Conservation (phyloP, 2,888 invertebrate genomes). For the Diploptera punctata region DNA sequence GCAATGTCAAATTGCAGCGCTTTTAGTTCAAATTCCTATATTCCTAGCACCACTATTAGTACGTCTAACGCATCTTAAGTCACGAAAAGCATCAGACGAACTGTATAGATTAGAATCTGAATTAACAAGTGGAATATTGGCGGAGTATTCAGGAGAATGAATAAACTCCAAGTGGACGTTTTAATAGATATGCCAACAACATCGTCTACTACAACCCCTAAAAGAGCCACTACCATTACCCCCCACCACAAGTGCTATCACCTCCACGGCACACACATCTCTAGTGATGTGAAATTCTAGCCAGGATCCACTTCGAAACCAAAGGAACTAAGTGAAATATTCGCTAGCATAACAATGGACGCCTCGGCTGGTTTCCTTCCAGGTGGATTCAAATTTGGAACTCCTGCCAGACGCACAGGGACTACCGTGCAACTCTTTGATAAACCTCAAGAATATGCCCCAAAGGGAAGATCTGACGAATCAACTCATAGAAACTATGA, state of each 20-base stretch:
- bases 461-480: conserved; percentile 60
- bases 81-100: conserved; percentile 87
- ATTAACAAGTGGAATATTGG: conserved; percentile 76
- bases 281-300: conserved; percentile 46
- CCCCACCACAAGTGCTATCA: conserved; percentile 49
- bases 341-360: conserved; percentile 57
- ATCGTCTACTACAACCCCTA: conserved; percentile 39
- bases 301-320: conserved; percentile 47
- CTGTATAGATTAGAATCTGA: conserved; percentile 85
- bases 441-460: conserved; percentile 59
- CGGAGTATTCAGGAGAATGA: conserved; percentile 72
- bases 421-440: conserved; percentile 46
- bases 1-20: conserved; percentile 46
- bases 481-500: conserved; percentile 49
- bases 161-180: conserved; percentile 61
- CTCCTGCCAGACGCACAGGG: conserved; percentile 46
- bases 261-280: conserved; percentile 44
- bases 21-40: conserved; percentile 38
- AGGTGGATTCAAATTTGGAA: conserved; percentile 60
- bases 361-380: conserved; percentile 68
- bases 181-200: conserved; percentile 45
- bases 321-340: conserved; percentile 43
- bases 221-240: conserved; percentile 59
- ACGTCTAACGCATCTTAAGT: conserved; percentile 59
- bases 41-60: conserved; percentile 10